These are phyloP conservation scores for Lucilia cuprina DNA, from an alignment of 1,140 invertebrate species.

Conservation along the genomic window DNA sequence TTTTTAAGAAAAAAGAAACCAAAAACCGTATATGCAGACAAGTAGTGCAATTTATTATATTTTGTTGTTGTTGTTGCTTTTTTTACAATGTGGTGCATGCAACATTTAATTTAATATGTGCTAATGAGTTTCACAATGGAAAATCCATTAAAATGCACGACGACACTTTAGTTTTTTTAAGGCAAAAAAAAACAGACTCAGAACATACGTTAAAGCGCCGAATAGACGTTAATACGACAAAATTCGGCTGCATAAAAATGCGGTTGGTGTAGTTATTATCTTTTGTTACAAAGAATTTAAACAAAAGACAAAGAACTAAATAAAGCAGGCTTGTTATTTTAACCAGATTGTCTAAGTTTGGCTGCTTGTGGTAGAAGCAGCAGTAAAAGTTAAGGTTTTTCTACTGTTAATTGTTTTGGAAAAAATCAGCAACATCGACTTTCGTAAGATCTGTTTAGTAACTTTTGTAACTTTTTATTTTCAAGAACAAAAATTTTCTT, in stretches of 20 bases:
- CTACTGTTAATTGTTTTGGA: too few species aligned
- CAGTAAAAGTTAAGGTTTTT: background rate
- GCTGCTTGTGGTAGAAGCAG: background rate
- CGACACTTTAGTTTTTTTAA: background rate
- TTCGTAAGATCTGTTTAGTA: too few species aligned
- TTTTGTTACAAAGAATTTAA: background rate
- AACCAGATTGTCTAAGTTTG: background rate
- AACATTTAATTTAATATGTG: conserved; percentile 37
- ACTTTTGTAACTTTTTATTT: too few species aligned
- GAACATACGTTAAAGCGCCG: background rate
- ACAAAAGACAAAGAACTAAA: background rate
- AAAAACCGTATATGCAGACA: background rate
- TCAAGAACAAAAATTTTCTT: too few species aligned
- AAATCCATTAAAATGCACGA: conserved; percentile 23
- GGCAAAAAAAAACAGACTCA: background rate
- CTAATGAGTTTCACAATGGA: conserved; percentile 36
- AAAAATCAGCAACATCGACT: too few species aligned
- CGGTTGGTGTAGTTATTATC: background rate
- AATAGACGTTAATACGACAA: background rate
- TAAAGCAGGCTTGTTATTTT: background rate
- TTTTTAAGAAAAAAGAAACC: background rate
- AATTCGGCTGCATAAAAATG: conserved; percentile 7
- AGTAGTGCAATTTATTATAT: background rate
- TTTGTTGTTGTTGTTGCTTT: background rate
- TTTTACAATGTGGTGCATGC: background rate